These are phyloP conservation scores for Drosophila murphyi DNA, from an alignment of 1,140 invertebrate genomes.

Conservation along the genomic window DNA sequence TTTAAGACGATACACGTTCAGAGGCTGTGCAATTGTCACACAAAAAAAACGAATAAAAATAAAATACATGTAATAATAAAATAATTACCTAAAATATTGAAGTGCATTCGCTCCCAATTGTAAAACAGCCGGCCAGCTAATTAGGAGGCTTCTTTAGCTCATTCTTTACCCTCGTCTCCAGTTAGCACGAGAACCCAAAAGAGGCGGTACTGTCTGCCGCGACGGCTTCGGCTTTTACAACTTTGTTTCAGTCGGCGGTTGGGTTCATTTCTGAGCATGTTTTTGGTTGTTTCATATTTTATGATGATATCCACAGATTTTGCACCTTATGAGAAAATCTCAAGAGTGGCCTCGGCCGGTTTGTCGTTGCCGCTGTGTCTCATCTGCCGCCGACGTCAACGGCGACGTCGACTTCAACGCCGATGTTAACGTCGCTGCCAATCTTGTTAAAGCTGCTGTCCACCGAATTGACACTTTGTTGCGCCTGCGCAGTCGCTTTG, in stretches of 20 bases:
- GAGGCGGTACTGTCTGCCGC: conserved; percentile 45
- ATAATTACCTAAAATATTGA: conserved; percentile 42
- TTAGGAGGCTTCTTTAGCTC: conserved; percentile 34
- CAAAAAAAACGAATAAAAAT: conserved; percentile 29
- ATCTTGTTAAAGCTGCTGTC: conserved; percentile 77
- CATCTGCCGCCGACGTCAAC: conserved; percentile 31
- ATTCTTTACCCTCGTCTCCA: not conserved
- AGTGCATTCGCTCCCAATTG: conserved; percentile 35
- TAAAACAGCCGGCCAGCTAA: conserved; percentile 41
- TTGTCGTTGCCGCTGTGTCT: conserved; percentile 35
- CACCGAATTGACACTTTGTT: conserved; percentile 79
- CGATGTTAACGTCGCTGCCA: conserved; percentile 60
- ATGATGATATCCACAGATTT: conserved; percentile 76
- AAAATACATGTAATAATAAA: conserved; percentile 30
- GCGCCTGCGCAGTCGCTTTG: conserved; percentile 56
- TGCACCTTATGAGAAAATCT: conserved; percentile 82
- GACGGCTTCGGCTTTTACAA: conserved; percentile 50
- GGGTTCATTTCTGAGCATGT: conserved; percentile 71
- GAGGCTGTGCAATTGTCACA: conserved; percentile 22
- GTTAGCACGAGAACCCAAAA: conserved; percentile 42
- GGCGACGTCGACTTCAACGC: conserved; percentile 32
- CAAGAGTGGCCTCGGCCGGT: conserved; percentile 30
- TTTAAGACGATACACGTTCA: conserved; percentile 31
- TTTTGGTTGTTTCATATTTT: conserved; percentile 71
- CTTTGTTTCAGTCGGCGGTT: conserved; percentile 55